These are phyloP conservation scores for Psittacula derbiana DNA, from an alignment of 2,797 vertebrate genomes.

Conservation along the genomic window DNA sequence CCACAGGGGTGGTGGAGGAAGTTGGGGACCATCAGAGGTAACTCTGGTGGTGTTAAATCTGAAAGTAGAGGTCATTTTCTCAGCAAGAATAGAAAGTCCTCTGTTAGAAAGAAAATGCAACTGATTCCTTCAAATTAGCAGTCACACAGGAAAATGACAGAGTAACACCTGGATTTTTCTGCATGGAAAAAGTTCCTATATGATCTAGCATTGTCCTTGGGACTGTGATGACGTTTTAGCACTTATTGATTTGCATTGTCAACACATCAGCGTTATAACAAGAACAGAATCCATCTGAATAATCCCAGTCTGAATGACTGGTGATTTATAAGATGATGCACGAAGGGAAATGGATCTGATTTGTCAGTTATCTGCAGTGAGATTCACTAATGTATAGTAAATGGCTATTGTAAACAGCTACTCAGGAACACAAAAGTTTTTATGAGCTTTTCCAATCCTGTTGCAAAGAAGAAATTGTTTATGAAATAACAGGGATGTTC, in stretches of 20 bases:
- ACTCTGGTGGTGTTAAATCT: not conserved
- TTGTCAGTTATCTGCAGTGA: not conserved
- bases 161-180: not conserved
- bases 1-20: not conserved
- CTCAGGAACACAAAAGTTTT: not conserved
- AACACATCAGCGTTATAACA: not conserved
- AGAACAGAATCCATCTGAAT: not conserved
- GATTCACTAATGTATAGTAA: not conserved
- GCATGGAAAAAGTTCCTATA: not conserved
- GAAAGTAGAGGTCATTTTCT: not conserved
- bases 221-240: not conserved
- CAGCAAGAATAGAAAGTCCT: not conserved
- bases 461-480: not conserved
- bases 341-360: not conserved
- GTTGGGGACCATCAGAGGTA: not conserved
- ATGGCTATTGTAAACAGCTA: not conserved
- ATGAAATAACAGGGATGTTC: not conserved
- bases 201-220: not conserved
- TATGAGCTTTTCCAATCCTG: not conserved
- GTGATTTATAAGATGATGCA: not conserved
- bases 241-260: not conserved
- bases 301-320: not conserved
- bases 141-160: not conserved
- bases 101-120: not conserved
- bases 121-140: not conserved